Evolutionary conservation across 2,797 vertebrate genomes (phyloP).

Genomic region (Hippopotamyrus pictus): DNA sequence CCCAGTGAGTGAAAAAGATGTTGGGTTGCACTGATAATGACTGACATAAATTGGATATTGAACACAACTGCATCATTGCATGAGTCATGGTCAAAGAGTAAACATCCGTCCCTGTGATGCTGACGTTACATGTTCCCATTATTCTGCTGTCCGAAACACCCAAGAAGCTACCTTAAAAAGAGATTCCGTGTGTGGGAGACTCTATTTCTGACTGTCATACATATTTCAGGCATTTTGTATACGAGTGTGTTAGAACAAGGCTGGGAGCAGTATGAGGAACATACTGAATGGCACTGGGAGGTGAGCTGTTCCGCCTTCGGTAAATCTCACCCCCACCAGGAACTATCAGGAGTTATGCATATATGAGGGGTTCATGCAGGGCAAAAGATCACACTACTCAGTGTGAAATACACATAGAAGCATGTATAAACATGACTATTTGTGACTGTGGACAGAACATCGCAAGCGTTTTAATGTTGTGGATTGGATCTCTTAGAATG

Average conservation of each 20-base stretch:
- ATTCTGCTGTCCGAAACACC: background rate
- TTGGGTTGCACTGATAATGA: background rate
- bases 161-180: background rate
- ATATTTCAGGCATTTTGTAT: background rate
- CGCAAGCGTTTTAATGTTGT: background rate
- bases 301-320: background rate
- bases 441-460: background rate
- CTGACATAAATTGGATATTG: background rate
- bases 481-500: background rate
- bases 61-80: background rate
- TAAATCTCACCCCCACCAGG: background rate
- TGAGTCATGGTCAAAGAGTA: background rate
- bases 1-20: background rate
- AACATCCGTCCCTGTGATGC: background rate
- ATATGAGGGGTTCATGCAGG: background rate
- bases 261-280: background rate
- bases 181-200: background rate
- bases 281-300: background rate
- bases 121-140: background rate
- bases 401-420: background rate
- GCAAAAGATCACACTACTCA: background rate
- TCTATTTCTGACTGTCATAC: conserved; percentile 13
- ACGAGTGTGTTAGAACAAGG: background rate
- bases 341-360: background rate
- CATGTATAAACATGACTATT: background rate